Percentiles rank a stretch among this genome's conserved stretches.
Evolutionary conservation across 2,797 vertebrate genomes (phyloP).

Genomic region (Ctenopoma multispine): DNA sequence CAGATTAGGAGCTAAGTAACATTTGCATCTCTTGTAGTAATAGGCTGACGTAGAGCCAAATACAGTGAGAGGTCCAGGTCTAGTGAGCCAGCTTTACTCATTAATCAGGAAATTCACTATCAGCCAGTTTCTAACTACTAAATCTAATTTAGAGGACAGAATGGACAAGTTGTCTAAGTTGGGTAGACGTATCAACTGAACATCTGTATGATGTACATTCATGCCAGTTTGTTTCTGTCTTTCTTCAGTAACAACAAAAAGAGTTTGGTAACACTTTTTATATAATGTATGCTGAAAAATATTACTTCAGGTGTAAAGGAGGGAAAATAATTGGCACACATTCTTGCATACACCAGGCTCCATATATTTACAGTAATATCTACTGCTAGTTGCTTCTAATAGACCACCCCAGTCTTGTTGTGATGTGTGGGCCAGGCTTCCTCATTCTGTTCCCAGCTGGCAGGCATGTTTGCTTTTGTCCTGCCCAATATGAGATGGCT

Average conservation of each 20-base stretch:
- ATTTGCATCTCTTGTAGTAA: conserved; percentile 47
- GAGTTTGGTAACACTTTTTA: neutral
- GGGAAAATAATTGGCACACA: neutral
- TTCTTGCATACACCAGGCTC: neutral
- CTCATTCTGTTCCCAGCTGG: conserved; percentile 2
- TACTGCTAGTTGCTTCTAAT: neutral
- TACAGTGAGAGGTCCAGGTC: conserved; percentile 39
- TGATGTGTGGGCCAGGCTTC: conserved; percentile 15
- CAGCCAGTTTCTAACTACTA: conserved; percentile 21
- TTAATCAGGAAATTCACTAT: conserved; percentile 34
- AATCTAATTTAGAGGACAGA: conserved; percentile 21
- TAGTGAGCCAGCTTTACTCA: conserved; percentile 30
- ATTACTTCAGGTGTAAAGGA: neutral
- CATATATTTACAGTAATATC: neutral
- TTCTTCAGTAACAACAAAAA: neutral
- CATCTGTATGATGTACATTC: conserved; percentile 13
- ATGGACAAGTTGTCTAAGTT: conserved; percentile 18
- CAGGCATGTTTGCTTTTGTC: conserved; percentile 23
- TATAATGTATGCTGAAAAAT: neutral
- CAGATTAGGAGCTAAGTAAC: conserved; percentile 45
- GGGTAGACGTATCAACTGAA: neutral
- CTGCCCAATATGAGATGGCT: neutral
- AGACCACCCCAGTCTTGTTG: neutral
- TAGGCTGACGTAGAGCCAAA: conserved; percentile 39
- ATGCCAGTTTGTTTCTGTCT: neutral